These are phyloP conservation scores for Cephus nigrinus DNA, from an alignment of 2,888 invertebrate species.

Conservation along the genomic window DNA sequence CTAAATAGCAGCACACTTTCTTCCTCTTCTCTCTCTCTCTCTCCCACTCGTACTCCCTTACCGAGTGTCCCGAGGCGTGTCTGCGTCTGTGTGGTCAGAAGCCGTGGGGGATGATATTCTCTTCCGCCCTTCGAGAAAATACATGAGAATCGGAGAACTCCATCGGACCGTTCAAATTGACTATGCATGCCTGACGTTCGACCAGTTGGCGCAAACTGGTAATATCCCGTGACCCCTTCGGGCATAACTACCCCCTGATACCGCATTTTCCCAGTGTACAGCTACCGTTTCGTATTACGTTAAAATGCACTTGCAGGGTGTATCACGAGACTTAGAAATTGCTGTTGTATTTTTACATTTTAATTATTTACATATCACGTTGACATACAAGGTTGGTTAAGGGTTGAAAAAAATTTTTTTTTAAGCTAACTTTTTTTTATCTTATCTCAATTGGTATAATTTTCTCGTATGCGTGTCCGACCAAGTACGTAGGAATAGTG, in stretches of 20 bases:
- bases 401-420: background rate
- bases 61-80: slow-evolving; percentile 23
- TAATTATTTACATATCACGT: background rate
- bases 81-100: slow-evolving; percentile 24
- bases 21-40: background rate
- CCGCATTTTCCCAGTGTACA: background rate
- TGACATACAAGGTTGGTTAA: background rate
- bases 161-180: background rate
- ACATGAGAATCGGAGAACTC: background rate
- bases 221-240: background rate
- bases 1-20: slow-evolving; percentile 52
- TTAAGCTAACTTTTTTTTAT: background rate
- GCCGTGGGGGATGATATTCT: background rate
- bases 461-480: background rate
- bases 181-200: background rate
- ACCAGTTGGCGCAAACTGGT: background rate
- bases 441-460: background rate
- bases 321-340: background rate
- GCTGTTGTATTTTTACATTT: background rate
- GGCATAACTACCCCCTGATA: background rate
- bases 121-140: background rate
- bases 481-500: background rate
- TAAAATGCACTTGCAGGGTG: background rate
- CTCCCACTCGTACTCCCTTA: background rate
- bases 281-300: background rate